Evolutionary conservation across 2,888 invertebrate species (phyloP).

Genomic region (Drosophila rubida): DNA sequence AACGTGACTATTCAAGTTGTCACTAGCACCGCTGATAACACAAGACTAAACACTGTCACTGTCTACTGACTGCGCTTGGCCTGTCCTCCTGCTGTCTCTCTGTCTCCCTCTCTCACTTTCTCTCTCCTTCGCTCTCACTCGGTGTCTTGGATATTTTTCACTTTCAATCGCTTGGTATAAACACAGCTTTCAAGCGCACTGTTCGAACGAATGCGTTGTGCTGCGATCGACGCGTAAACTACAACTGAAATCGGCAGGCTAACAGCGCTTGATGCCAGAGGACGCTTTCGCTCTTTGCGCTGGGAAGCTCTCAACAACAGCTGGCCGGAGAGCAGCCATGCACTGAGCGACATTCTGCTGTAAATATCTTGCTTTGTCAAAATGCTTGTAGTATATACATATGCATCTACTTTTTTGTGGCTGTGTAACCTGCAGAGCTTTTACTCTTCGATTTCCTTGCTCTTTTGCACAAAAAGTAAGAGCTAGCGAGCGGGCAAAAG

Average conservation of each 20-base stretch:
- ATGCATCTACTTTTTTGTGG: constrained; percentile 22
- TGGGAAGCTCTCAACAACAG: constrained; percentile 16
- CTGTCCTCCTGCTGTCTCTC: constrained; percentile 10
- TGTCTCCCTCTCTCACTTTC: background rate
- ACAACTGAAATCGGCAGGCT: constrained; percentile 63
- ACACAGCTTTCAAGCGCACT: constrained; percentile 24
- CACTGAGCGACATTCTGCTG: constrained; percentile 19
- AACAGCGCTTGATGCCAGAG: constrained; percentile 14
- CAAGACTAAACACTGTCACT: constrained; percentile 55
- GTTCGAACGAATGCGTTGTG: constrained; percentile 54
- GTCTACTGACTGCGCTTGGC: constrained; percentile 51
- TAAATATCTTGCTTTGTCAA: background rate
- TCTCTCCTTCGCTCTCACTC: constrained; percentile 1
- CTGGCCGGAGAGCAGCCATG: background rate
- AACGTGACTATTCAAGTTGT: constrained; percentile 46
- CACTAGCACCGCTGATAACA: constrained; percentile 68
- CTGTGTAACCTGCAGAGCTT: constrained; percentile 53
- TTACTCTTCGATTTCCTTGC: constrained; percentile 13
- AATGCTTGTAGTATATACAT: background rate
- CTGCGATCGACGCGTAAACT: constrained; percentile 80
- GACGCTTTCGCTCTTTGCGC: constrained; percentile 11
- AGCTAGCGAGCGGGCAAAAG: constrained; percentile 31
- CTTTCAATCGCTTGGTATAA: constrained; percentile 23
- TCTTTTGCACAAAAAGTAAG: background rate
- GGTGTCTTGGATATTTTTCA: constrained; percentile 12